phyloP scores from a whole-genome alignment of 2,888 invertebrate species.

The Harmothoe impar region DNA sequence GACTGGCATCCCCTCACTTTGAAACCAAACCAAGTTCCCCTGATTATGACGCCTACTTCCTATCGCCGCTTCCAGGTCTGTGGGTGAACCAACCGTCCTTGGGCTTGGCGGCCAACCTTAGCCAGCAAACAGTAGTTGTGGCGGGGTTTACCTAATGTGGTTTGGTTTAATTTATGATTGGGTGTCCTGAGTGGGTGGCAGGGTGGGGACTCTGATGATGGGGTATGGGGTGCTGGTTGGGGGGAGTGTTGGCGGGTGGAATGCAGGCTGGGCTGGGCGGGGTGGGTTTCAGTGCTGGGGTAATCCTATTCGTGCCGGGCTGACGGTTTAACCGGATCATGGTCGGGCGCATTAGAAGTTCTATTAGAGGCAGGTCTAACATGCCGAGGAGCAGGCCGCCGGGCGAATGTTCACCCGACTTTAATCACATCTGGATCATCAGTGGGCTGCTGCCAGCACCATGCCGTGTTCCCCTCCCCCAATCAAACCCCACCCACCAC shows the following conservation, averaged over 20 bases:
- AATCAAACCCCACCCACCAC: neutral
- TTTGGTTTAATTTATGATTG: no score
- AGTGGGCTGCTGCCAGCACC: neutral
- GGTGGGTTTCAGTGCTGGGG: neutral
- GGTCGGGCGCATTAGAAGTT: neutral
- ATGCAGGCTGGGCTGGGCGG: neutral
- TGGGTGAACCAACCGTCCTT: no score
- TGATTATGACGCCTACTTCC: no score
- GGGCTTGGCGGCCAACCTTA: no score
- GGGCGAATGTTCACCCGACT: neutral
- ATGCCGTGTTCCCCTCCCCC: neutral
- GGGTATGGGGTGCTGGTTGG: no score
- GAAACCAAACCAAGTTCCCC: no score
- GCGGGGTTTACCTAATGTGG: no score
- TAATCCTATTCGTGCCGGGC: conserved; percentile 27
- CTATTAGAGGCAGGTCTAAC: conserved; percentile 20
- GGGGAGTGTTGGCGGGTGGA: neutral
- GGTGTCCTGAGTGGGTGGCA: no score
- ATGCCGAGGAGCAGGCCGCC: neutral
- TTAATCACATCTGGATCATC: conserved; percentile 35
- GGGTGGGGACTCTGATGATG: no score
- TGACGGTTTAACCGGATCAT: conserved; percentile 1
- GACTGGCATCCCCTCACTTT: no score
- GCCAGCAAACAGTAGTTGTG: no score
- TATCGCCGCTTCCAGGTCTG: no score